These are phyloP conservation scores for Apamea epomidion DNA, from an alignment of 2,888 invertebrate species.

Conservation along the genomic window DNA sequence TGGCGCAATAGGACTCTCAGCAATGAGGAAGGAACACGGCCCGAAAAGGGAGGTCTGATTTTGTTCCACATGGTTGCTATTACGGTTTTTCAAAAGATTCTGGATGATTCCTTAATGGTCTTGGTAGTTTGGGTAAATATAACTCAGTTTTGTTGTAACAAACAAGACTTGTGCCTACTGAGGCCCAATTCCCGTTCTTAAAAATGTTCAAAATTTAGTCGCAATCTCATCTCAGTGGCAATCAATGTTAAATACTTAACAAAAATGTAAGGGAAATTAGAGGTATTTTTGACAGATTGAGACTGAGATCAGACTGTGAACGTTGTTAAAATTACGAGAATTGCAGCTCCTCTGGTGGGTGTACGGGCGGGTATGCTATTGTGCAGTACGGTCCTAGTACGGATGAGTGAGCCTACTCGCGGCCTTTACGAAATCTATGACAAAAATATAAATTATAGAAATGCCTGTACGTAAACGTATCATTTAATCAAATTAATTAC, in stretches of 20 bases:
- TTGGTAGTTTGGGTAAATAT: neutral
- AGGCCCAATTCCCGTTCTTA: too few relatives aligned
- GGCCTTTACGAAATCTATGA: neutral
- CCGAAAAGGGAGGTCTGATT: too few relatives aligned
- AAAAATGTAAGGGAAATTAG: too few relatives aligned
- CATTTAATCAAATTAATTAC: conserved; percentile 17
- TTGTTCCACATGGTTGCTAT: too few relatives aligned
- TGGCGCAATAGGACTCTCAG: too few relatives aligned
- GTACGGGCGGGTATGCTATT: neutral
- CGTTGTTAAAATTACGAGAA: neutral
- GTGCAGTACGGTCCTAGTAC: neutral
- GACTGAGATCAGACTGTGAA: neutral
- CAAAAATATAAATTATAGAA: neutral
- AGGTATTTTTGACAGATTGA: too few relatives aligned
- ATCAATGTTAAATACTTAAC: too few relatives aligned
- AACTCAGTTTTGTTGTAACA: neutral
- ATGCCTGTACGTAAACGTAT: neutral
- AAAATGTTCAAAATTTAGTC: too few relatives aligned
- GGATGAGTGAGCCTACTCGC: too few relatives aligned
- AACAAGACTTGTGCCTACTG: neutral
- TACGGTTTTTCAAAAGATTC: neutral
- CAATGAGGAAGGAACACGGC: too few relatives aligned
- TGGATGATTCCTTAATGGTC: neutral
- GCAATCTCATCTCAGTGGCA: too few relatives aligned
- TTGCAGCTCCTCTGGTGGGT: neutral